phyloP scores from a whole-genome alignment of 2,888 invertebrate genomes.

The Orthosia incerta region DNA sequence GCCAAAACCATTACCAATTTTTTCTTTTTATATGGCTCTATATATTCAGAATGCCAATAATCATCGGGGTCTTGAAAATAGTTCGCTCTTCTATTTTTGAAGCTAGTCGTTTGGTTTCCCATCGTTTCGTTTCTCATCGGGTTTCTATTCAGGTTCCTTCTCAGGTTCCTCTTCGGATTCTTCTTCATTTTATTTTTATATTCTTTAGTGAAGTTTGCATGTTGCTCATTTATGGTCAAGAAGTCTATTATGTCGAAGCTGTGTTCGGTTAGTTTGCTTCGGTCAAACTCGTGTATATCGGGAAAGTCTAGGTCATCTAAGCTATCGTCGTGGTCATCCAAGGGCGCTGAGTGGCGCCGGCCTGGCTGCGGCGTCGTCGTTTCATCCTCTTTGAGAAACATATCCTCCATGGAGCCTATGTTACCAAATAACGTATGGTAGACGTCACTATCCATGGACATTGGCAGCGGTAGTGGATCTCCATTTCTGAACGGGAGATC shows the following conservation, averaged over 20 bases:
- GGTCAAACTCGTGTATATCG: not conserved
- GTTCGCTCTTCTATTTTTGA: not conserved
- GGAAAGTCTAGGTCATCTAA: not conserved
- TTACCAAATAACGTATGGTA: constrained; percentile 52
- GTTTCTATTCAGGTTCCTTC: not conserved
- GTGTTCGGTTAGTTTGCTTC: constrained; percentile 2
- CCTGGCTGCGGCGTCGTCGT: not conserved
- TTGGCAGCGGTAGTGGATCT: not conserved
- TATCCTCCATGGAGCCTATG: constrained; percentile 35
- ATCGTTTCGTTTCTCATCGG: not conserved
- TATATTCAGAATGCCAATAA: accelerated
- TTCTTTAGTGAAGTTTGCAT: constrained; percentile 14
- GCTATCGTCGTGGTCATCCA: not conserved
- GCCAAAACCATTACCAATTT: constrained; percentile 11
- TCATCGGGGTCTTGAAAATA: not conserved
- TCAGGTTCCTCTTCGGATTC: not conserved
- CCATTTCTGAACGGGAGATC: constrained; percentile 24
- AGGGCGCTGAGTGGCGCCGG: not conserved
- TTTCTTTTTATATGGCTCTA: not conserved
- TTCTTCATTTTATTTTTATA: not conserved
- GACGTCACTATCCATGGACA: constrained; percentile 8
- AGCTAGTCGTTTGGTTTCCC: no score
- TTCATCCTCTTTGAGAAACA: constrained; percentile 22
- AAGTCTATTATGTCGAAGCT: constrained; percentile 36
- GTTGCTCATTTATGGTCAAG: constrained; percentile 21